These are phyloP conservation scores for Xanthorhoe designata DNA, from an alignment of 2,888 invertebrate species.

Conservation along the genomic window DNA sequence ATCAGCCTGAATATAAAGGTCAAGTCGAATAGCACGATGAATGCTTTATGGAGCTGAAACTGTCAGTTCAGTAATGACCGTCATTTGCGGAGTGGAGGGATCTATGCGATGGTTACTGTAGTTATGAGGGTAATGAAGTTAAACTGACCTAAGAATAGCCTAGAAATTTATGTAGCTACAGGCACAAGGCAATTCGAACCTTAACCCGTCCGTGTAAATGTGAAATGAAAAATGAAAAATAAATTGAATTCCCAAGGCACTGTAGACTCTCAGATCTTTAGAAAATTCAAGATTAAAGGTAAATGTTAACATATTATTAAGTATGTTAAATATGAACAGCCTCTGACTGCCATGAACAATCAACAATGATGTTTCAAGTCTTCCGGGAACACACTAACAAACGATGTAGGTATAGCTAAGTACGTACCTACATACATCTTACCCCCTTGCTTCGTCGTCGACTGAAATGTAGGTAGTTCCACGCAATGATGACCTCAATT, in stretches of 20 bases:
- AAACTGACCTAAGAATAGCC: not conserved
- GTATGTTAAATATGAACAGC: too few species aligned
- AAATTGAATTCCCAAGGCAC: too few species aligned
- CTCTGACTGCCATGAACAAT: too few species aligned
- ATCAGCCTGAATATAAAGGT: slow-evolving; percentile 22
- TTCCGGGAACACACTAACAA: too few species aligned
- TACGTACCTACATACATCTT: too few species aligned
- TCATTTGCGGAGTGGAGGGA: slow-evolving; percentile 15
- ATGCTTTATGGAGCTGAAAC: slow-evolving; percentile 24
- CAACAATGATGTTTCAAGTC: too few species aligned
- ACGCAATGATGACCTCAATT: not conserved
- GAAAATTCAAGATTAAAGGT: too few species aligned
- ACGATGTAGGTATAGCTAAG: too few species aligned
- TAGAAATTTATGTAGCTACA: not conserved
- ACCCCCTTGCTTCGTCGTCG: not conserved
- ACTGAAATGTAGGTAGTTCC: not conserved
- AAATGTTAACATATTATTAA: too few species aligned
- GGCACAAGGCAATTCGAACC: slow-evolving; percentile 29
- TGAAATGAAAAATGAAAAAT: not conserved
- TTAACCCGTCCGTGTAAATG: slow-evolving; percentile 24
- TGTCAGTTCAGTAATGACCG: slow-evolving; percentile 20
- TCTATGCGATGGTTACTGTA: slow-evolving; percentile 17
- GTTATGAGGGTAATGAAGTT: slow-evolving; percentile 4
- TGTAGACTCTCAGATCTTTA: too few species aligned
- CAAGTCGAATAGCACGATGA: slow-evolving; percentile 15